phyloP scores from a whole-genome alignment of 2,113 vertebrate species.

The Percopsis transmontana region DNA sequence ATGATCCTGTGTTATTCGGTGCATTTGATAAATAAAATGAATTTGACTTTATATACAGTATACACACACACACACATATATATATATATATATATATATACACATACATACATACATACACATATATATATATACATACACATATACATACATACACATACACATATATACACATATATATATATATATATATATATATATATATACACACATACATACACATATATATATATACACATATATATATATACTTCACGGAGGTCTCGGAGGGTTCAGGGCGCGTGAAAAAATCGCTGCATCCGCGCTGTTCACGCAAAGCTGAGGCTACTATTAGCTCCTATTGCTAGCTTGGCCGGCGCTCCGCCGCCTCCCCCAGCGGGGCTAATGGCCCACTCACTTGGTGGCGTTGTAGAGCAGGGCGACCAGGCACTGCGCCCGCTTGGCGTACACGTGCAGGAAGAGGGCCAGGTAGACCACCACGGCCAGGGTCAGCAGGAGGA shows the following conservation, averaged over 20 bases:
- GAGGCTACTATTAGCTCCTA: background rate
- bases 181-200: background rate
- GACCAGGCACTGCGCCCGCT: constrained; percentile 78
- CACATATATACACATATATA: background rate
- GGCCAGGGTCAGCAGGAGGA: constrained; percentile 82
- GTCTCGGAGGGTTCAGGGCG: background rate
- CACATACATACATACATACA: background rate
- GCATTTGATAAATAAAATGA: no score
- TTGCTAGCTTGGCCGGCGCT: background rate
- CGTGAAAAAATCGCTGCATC: background rate
- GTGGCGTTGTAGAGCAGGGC: constrained; percentile 65
- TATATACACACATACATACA: background rate
- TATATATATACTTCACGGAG: background rate
- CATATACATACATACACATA: background rate
- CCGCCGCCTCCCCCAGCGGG: no score
- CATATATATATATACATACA: background rate
- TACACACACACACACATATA: no score
- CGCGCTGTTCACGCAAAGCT: background rate
- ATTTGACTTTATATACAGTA: no score
- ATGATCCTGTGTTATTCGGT: no score
- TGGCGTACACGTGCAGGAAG: constrained; percentile 80
- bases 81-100: background rate
- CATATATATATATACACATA: background rate
- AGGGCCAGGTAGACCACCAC: constrained; percentile 84
- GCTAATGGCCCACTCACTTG: constrained; percentile 46